Base-by-base conservation (phyloP, 2,113 vertebrate genomes). In the Megalops atlanticus region DNA sequence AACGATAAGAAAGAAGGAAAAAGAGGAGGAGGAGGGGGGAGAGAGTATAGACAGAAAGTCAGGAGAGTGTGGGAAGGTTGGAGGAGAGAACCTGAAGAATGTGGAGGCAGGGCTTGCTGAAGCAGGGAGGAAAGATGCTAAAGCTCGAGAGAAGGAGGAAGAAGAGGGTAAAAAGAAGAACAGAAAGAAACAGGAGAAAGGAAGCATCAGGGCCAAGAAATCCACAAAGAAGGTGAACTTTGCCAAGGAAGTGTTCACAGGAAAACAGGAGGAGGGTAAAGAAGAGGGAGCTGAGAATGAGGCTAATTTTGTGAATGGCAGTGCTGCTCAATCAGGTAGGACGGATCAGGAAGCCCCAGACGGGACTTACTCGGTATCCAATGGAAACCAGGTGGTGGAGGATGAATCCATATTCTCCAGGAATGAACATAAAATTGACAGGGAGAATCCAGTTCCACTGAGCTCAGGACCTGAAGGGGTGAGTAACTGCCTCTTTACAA, bases 181-280 rank as follows among this genome's bases (percentile, higher is more conserved):
- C 35, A 43, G 75, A n/a, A 74, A 75, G 41, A 54, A 58, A 10
- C n/a, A 78, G 41, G 31, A n/a, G 14, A 69, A 54, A 33, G 35
- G 76, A 64, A 79, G 75, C 11, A 18, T 0, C 0, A 75, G 3
- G 27, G 73, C 52, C 18, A 24, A 24, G 47, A 84, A 83, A 83
- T 2, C 24, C 10, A 54, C 68, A 45, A 88, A 71, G 75, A 80
- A 82, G 74, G 87, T 89, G 41, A 83, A 79, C 73, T 88, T 89
- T 68, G 74, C 45, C 0, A 16, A 43, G 35, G 15, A 64, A 2
- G 47, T n/a, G 24, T 70, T 74, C 1, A 27, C 2, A n/a, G 41
- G 71, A 0, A 40, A 36, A 27, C 38, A 54, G 36, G 76, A 47
- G 21, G 39, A 31, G 12, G 39, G 15, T 5, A 27, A 73, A 18